Percentiles rank a stretch among this genome's conserved stretches.
These are phyloP conservation scores for Euthynnus affinis DNA, from an alignment of 2,797 vertebrate genomes.

Conservation along the genomic window DNA sequence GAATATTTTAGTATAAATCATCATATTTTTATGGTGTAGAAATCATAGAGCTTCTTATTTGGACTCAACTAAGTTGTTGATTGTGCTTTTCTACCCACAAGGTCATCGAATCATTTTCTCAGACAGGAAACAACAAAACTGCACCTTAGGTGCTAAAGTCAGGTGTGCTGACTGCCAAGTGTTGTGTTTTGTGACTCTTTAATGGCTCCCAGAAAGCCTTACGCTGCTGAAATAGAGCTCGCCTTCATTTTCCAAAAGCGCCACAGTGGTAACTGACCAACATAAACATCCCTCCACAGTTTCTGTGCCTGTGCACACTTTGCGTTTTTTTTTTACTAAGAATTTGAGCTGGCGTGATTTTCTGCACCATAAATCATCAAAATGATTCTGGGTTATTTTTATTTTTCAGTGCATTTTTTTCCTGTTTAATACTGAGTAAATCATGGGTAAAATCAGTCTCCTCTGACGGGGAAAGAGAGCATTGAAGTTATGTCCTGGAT, in stretches of 20 bases:
- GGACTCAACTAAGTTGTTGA: not conserved
- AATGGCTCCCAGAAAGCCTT: conserved; percentile 39
- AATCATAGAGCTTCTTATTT: conserved; percentile 18
- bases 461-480: not conserved
- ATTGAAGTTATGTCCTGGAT: conserved; percentile 18
- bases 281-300: not conserved
- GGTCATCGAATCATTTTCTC: conserved; percentile 19
- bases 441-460: not conserved
- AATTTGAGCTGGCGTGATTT: no score
- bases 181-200: conserved; percentile 39
- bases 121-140: conserved; percentile 26
- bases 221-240: conserved; percentile 25
- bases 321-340: no score
- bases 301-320: no score
- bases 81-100: conserved; percentile 20
- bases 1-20: conserved; percentile 22
- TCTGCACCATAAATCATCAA: not conserved
- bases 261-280: conserved; percentile 19
- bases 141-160: conserved; percentile 36
- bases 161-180: conserved; percentile 42
- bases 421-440: not conserved
- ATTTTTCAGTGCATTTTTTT: not conserved
- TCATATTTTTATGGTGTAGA: conserved; percentile 11
- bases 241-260: conserved; percentile 31
- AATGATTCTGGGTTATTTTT: conserved; percentile 2